Conservation (phyloP, 2,888 invertebrate species). For the Calliopum simillimum region DNA sequence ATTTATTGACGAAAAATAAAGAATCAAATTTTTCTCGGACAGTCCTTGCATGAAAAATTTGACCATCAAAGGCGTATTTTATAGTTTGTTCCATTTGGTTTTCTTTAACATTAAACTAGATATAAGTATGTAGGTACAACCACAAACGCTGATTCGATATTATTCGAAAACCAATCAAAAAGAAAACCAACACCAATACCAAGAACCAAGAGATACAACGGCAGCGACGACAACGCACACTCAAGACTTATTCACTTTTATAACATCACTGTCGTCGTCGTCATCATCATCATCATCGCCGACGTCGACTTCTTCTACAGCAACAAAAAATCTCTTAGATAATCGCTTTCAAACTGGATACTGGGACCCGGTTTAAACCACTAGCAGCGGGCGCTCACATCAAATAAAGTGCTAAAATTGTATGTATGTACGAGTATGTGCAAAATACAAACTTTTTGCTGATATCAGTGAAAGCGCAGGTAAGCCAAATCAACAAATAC, state of each 20-base stretch:
- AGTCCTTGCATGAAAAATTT: too few relatives aligned
- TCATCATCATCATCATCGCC: too few relatives aligned
- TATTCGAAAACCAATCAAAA: constrained; percentile 64
- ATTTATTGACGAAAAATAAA: too few relatives aligned
- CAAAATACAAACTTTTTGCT: neutral
- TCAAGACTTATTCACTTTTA: constrained; percentile 2
- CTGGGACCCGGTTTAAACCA: neutral
- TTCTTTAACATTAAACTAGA: too few relatives aligned
- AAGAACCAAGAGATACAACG: constrained; percentile 35
- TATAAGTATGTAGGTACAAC: too few relatives aligned
- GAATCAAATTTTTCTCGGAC: too few relatives aligned
- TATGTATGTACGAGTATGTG: constrained; percentile 20
- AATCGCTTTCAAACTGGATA: neutral
- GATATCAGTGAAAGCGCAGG: neutral
- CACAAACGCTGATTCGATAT: constrained; percentile 48
- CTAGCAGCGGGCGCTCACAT: constrained; percentile 1
- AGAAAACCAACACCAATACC: constrained; percentile 53
- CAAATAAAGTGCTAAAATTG: constrained; percentile 32
- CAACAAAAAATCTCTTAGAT: constrained; percentile 11
- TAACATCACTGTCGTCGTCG: neutral
- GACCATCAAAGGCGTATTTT: too few relatives aligned
- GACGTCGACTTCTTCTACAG: too few relatives aligned
- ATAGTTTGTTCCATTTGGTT: too few relatives aligned
- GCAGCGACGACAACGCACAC: constrained; percentile 12
- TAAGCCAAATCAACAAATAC: neutral